Evolutionary conservation across 2,113 vertebrate genomes (phyloP).

Genomic region (Rhabdomys dilectus): DNA sequence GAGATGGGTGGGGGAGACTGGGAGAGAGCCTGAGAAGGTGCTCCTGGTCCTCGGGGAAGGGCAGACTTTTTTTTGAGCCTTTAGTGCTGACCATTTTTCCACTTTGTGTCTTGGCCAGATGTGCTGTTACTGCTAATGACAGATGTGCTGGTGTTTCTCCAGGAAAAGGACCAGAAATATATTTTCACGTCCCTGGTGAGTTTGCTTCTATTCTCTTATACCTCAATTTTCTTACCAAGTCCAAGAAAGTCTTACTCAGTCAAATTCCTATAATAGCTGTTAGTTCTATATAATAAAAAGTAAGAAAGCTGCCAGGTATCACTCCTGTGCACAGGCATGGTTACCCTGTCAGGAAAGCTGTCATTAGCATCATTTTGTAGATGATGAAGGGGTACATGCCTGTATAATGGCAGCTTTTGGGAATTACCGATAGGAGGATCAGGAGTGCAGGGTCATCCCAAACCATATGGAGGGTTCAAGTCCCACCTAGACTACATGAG

Average conservation of each 20-base stretch:
- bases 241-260: background rate
- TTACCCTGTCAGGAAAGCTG: background rate
- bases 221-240: background rate
- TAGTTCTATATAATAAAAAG: background rate
- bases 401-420: background rate
- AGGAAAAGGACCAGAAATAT: conserved; percentile 97
- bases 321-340: background rate
- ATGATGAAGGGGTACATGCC: background rate
- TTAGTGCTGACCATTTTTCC: background rate
- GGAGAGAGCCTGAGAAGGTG: too few species aligned
- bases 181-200: conserved; percentile 94
- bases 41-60: background rate
- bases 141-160: conserved; percentile 94
- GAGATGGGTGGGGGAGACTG: background rate
- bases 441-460: background rate
- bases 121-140: conserved; percentile 94
- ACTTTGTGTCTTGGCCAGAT: conserved; percentile 83
- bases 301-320: background rate
- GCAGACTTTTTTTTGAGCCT: background rate
- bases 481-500: background rate
- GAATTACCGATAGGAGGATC: background rate
- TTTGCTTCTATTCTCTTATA: background rate
- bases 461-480: background rate
- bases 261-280: background rate
- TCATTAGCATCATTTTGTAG: background rate